Conservation (phyloP, 1,140 invertebrate genomes). For the Probaryconus sp. region DNA sequence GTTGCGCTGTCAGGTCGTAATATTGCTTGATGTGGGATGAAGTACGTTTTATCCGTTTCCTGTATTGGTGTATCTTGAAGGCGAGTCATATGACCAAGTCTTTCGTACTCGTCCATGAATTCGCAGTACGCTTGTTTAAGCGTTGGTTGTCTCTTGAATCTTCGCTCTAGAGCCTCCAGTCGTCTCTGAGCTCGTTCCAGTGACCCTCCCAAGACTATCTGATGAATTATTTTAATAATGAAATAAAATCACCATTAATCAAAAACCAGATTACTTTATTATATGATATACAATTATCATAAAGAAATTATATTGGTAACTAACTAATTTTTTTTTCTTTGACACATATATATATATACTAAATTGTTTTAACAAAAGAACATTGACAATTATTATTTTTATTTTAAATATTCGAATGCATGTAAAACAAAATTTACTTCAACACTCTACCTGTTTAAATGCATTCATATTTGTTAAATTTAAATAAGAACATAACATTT, state of each 20-base stretch:
- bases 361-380: too few species aligned
- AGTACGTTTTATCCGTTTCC: conserved; percentile 4
- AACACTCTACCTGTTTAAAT: conserved; percentile 35
- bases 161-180: not conserved
- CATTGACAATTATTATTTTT: too few species aligned
- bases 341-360: too few species aligned
- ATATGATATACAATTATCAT: too few species aligned
- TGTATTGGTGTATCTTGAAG: not conserved
- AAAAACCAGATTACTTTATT: too few species aligned
- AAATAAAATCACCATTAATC: too few species aligned
- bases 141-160: conserved; percentile 1
- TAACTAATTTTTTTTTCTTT: too few species aligned
- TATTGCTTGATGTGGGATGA: conserved; percentile 44
- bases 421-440: too few species aligned
- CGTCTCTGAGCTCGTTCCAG: not conserved
- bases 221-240: too few species aligned
- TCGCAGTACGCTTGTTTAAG: conserved; percentile 4
- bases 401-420: too few species aligned
- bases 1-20: conserved; percentile 9
- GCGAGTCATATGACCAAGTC: conserved; percentile 17
- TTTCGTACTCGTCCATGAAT: conserved; percentile 10
- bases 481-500: conserved; percentile 1
- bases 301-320: too few species aligned
- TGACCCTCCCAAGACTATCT: not conserved
- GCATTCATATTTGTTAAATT: conserved; percentile 12